Base-by-base conservation (phyloP, 2,888 invertebrate genomes). In the Julus scandinavius region DNA sequence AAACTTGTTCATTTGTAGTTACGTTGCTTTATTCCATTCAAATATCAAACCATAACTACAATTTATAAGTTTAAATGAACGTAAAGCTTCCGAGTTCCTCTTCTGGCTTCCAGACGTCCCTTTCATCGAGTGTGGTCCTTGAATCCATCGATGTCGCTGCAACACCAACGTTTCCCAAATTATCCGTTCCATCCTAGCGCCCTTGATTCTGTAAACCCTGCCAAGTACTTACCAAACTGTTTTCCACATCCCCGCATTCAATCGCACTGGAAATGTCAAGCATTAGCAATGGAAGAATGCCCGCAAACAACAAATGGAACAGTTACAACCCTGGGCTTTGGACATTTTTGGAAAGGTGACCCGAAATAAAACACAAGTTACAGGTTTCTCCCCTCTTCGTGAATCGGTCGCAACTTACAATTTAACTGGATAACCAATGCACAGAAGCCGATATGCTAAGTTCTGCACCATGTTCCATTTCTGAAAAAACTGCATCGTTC, bases 181-280 rank as follows among this genome's bases (percentile, higher is more conserved):
- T 1, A 6, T 29, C 72, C 29, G 2, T 72, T 72, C 9, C 72
- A 63, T 63, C n/a, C 29, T 9, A 3, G 11, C 72, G 7, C 72
- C 13, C 72, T 54, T 1, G 72, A 72, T 72, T 29, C 72, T 72
- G 29, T 72, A 72, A 72, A 72, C 72, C 72, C 72, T 72, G 72
- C 29, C 72, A 72, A 72, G 29, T 72, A 72, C 72, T 72, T 72
- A 72, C 72, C 72, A 29, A 72, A 11, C 72, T 13, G 13, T 7
- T 72, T 29, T 29, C 9, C 72, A 72, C 72, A 9, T 7, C 72
- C 72, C 20, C 2, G 29, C 72, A 29, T 72, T 29, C 1, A 63
- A 63, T 63, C 13, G 29, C 72, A 29, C 29, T 72, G 72, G 72
- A 72, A 29, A 29, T 72, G 72, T 72, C 29, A 72, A 72, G 29